Evolutionary conservation across 2,797 vertebrate genomes (phyloP).

Genomic region (Pipistrellus pygmaeus): DNA sequence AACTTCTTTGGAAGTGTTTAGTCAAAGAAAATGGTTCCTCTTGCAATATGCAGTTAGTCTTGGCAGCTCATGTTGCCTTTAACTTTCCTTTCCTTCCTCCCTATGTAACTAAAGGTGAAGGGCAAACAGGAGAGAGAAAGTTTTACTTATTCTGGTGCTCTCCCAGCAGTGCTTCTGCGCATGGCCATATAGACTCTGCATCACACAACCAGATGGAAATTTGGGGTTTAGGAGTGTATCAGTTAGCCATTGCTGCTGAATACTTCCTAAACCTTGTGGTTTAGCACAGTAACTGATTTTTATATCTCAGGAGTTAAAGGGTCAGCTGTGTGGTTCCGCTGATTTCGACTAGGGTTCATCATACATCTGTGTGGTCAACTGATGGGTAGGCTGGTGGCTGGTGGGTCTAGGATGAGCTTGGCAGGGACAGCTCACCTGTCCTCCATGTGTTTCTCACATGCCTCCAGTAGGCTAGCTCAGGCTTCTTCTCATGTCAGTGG

Average conservation of each 20-base stretch:
- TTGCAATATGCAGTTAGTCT: conserved; percentile 47
- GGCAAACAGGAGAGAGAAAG: conserved; percentile 2
- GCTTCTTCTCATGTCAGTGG: background rate
- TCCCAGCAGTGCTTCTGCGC: background rate
- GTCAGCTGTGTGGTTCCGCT: background rate
- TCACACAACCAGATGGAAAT: background rate
- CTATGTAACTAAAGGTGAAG: conserved; percentile 56
- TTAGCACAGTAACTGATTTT: background rate
- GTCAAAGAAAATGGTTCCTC: conserved; percentile 58
- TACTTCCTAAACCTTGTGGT: background rate
- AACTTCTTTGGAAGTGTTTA: conserved; percentile 67
- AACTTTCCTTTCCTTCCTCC: background rate
- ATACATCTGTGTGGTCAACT: background rate
- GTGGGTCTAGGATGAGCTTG: background rate
- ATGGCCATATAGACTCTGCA: background rate
- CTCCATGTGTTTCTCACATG: background rate
- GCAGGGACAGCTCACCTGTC: background rate
- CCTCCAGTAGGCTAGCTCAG: background rate
- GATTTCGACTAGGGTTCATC: background rate
- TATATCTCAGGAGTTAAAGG: background rate
- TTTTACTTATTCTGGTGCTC: background rate
- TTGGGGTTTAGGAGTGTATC: background rate
- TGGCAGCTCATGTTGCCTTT: conserved; percentile 24
- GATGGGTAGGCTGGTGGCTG: background rate
- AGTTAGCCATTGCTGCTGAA: background rate